These are phyloP conservation scores for Melanerpes aurifrons DNA, from an alignment of 2,113 vertebrate species.

Conservation along the genomic window DNA sequence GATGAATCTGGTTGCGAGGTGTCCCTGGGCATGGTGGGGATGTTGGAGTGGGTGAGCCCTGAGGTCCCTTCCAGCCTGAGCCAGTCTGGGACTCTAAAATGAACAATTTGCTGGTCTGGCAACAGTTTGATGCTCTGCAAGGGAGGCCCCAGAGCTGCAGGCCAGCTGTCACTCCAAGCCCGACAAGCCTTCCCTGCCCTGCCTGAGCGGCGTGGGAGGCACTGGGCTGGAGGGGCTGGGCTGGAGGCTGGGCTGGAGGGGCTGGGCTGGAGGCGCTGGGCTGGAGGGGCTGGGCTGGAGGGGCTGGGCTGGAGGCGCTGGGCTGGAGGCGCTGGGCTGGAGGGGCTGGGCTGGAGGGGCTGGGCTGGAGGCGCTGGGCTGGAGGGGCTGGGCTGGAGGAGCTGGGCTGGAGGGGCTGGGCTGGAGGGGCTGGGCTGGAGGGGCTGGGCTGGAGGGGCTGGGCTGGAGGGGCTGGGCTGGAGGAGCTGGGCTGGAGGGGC, in stretches of 20 bases:
- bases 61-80: too few species aligned
- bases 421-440: not conserved
- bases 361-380: too few species aligned
- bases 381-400: not conserved
- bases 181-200: too few species aligned
- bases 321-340: too few species aligned
- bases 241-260: not conserved
- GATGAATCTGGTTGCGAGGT: too few species aligned
- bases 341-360: not conserved
- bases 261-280: too few species aligned
- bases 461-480: not conserved
- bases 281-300: not conserved
- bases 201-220: not conserved
- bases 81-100: not conserved
- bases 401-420: too few species aligned
- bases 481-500: not conserved
- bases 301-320: not conserved
- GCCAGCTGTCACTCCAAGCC: conserved; percentile 15
- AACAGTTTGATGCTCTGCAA: not conserved
- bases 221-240: not conserved
- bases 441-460: not conserved
- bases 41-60: too few species aligned
- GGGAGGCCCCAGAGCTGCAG: not conserved
- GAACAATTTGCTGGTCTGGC: not conserved
- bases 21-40: too few species aligned